Conservation (phyloP, 2,888 invertebrate species). For the Leptinotarsa peninsularis region DNA sequence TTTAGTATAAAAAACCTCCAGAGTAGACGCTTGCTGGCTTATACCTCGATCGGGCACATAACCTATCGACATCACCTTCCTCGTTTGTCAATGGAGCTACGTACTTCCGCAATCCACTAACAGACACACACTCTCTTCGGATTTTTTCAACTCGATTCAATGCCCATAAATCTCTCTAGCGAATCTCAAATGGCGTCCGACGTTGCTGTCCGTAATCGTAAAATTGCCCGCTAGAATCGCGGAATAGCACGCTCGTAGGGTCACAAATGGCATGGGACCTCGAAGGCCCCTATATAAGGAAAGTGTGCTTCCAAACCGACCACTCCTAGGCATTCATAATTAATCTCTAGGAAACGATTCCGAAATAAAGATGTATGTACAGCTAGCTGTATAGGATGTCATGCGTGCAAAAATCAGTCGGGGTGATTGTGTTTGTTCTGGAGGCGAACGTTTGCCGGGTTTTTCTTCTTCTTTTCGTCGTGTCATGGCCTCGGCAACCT, state of each 20-base stretch:
- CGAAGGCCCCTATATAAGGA: conserved; percentile 22
- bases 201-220: conserved; percentile 7
- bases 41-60: neutral
- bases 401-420: neutral
- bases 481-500: too few relatives aligned
- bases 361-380: conserved; percentile 15
- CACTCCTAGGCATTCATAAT: conserved; percentile 19
- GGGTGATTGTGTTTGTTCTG: neutral
- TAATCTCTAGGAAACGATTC: conserved; percentile 11
- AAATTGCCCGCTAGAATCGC: conserved; percentile 19
- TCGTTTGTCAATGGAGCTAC: neutral
- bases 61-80: neutral
- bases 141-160: conserved; percentile 18
- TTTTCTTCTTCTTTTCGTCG: too few relatives aligned
- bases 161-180: conserved; percentile 18
- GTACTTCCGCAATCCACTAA: conserved; percentile 1
- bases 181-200: conserved; percentile 23
- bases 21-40: neutral
- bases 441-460: neutral
- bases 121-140: neutral
- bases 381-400: neutral
- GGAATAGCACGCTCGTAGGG: conserved; percentile 21
- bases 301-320: conserved; percentile 15
- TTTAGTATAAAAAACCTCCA: too few relatives aligned
- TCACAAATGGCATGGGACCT: conserved; percentile 25